Base-by-base conservation (phyloP, 1,140 invertebrate genomes). In the Caenorhabditis latens region DNA sequence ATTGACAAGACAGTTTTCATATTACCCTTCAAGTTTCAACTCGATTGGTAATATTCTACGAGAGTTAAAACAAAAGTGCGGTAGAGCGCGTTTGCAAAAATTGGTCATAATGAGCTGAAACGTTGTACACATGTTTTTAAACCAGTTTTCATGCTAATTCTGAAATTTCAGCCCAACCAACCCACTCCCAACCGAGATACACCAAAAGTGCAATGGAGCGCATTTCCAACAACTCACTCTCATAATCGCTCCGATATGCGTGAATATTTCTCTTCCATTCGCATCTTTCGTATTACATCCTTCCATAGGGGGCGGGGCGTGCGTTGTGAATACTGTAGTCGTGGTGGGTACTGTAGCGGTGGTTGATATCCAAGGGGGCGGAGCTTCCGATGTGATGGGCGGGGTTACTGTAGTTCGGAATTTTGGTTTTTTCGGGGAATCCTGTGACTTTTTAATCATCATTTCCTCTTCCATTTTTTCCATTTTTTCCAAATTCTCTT, bases 231-330 rank as follows among this genome's bases (percentile, higher is more conserved):
- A 13, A 79, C 84, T 82, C n/a, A 82, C 84, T 58, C 87, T 79
- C 65, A 88, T 82, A 40, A 88, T 65, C 55, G 87, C 67, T 85
- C 87, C 87, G 40, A 88, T 63, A 55, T 85, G 87, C 16, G 75
- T 55, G 87, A 88, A 88, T 19, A 88, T 55, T 21, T 67, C 53
- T 55, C 87, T 85, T 67, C 87, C 87, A 65, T 65, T 88, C 21
- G 87, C 83, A 85, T 88, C 87, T 53, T 84, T 88, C n/a, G 84
- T 75, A 32, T 53, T 61, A 55, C 87, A 88, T 11, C 87, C 87
- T 53, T 88, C 87, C 11, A 71, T 61, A 0, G 88, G 88, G 19
- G 88, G 88, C 19, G 88, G 88, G 1, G 86, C 48, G 42, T 86
- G 85, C 3, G 89, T 90, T 11, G 32, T 57, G 61, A 85, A 89